These are phyloP conservation scores for Machimus rusticus DNA, from an alignment of 2,888 invertebrate genomes.

Conservation along the genomic window DNA sequence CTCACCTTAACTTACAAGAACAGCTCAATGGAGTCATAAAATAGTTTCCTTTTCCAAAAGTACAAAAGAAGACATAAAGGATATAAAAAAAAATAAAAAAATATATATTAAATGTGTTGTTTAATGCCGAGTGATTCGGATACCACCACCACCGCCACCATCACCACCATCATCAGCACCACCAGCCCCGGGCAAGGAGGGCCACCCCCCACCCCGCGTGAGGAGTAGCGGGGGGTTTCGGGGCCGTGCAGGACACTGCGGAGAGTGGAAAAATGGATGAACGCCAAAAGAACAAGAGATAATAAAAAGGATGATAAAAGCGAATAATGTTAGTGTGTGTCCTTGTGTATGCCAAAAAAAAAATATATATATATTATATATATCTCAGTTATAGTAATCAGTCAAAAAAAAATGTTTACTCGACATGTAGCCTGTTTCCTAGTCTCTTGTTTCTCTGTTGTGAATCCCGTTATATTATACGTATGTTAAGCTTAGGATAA, in stretches of 20 bases:
- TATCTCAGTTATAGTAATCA: background rate
- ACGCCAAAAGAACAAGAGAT: slow-evolving; percentile 19
- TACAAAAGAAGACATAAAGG: background rate
- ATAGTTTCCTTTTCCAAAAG: background rate
- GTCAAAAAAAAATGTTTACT: background rate
- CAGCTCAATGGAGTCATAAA: slow-evolving; percentile 30
- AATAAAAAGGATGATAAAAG: slow-evolving; percentile 28
- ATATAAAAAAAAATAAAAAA: background rate
- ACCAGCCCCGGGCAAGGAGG: background rate
- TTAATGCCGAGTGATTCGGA: background rate
- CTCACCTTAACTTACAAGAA: background rate
- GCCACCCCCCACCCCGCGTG: background rate
- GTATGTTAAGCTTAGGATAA: background rate
- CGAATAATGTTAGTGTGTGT: slow-evolving; percentile 35
- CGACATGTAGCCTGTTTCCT: slow-evolving; percentile 12
- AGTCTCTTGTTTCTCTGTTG: slow-evolving; percentile 19
- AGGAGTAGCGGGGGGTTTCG: background rate
- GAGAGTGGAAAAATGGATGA: slow-evolving; percentile 32
- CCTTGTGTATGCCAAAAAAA: background rate
- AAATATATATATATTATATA: background rate
- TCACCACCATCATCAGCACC: background rate
- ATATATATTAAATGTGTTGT: background rate
- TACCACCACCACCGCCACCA: background rate
- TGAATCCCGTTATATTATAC: slow-evolving; percentile 6
- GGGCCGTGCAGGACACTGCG: slow-evolving; percentile 14